Percentiles rank a stretch among this genome's conserved stretches.
Conservation (phyloP, 2,888 invertebrate genomes). For the Athalia cordata region DNA sequence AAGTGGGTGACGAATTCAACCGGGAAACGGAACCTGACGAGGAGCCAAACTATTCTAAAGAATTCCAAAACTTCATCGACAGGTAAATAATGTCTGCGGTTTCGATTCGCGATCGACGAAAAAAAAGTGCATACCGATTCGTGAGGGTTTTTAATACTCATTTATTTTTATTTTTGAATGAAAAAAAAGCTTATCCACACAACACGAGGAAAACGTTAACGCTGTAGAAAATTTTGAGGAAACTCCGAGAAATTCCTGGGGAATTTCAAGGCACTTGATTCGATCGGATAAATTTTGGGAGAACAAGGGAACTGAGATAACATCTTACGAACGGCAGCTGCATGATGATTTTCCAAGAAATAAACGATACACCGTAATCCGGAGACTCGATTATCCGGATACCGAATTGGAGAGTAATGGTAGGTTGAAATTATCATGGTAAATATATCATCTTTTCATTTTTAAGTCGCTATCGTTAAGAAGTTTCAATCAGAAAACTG, state of each 20-base stretch:
- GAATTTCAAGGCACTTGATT: background rate
- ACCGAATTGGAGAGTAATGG: constrained; percentile 40
- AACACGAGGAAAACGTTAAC: background rate
- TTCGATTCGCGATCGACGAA: background rate
- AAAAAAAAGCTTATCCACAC: background rate
- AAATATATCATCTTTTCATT: too few species aligned
- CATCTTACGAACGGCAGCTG: background rate
- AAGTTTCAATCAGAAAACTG: background rate
- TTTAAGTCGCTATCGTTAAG: background rate
- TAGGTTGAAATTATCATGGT: background rate
- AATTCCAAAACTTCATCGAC: constrained; percentile 25
- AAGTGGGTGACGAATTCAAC: constrained; percentile 32
- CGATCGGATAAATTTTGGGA: background rate
- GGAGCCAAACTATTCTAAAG: constrained; percentile 7
- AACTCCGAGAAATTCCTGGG: background rate
- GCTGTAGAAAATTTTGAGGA: too few species aligned
- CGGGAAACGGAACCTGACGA: background rate
- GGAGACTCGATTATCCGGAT: constrained; percentile 45
- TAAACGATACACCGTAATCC: constrained; percentile 38
- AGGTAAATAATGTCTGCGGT: constrained; percentile 15
- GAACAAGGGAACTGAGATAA: too few species aligned
- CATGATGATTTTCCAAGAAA: constrained; percentile 5
- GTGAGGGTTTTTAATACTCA: too few species aligned
- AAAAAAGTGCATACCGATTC: too few species aligned
- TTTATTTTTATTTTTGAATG: background rate